A percentile compares a stretch with the other conserved stretches of the same genome.
Evolutionary conservation across 2,888 invertebrate species (phyloP).

Genomic region (Dioctria linearis): DNA sequence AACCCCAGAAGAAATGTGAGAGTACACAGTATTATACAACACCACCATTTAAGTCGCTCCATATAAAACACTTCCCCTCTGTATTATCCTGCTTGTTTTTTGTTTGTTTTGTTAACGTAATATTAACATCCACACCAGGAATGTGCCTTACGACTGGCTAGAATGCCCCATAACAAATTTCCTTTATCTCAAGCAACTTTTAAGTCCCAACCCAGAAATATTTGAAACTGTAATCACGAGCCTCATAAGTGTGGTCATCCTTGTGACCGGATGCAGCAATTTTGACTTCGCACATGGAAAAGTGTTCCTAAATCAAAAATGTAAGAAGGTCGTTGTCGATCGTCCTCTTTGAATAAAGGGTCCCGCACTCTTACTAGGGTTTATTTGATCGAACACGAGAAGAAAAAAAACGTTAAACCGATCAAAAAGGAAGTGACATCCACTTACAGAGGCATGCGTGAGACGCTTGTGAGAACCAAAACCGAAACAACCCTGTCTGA

Average conservation of each 20-base stretch:
- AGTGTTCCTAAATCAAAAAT: slow-evolving; percentile 27
- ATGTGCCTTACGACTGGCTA: slow-evolving; percentile 27
- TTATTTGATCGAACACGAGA: slow-evolving; percentile 13
- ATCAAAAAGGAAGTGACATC: slow-evolving; percentile 48
- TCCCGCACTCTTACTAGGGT: slow-evolving; percentile 26
- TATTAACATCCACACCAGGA: background rate
- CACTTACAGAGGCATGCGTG: slow-evolving; percentile 43
- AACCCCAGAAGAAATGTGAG: too few species aligned
- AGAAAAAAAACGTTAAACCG: slow-evolving; percentile 33
- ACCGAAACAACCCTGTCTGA: slow-evolving; percentile 34
- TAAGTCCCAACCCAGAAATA: slow-evolving; percentile 3
- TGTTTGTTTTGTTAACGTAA: background rate
- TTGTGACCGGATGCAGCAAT: slow-evolving; percentile 56
- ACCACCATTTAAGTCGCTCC: too few species aligned
- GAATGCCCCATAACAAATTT: background rate
- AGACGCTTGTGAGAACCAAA: slow-evolving; percentile 40
- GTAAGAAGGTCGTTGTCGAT: slow-evolving; percentile 26
- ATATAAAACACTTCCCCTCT: background rate
- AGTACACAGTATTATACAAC: too few species aligned
- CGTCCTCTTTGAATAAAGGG: slow-evolving; percentile 18
- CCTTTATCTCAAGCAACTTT: background rate
- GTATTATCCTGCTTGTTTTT: slow-evolving; percentile 15
- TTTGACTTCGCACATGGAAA: slow-evolving; percentile 1
- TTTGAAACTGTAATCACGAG: slow-evolving; percentile 52
- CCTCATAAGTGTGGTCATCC: slow-evolving; percentile 57